Conservation (phyloP, 2,888 invertebrate species). For the Pelosia muscerda region DNA sequence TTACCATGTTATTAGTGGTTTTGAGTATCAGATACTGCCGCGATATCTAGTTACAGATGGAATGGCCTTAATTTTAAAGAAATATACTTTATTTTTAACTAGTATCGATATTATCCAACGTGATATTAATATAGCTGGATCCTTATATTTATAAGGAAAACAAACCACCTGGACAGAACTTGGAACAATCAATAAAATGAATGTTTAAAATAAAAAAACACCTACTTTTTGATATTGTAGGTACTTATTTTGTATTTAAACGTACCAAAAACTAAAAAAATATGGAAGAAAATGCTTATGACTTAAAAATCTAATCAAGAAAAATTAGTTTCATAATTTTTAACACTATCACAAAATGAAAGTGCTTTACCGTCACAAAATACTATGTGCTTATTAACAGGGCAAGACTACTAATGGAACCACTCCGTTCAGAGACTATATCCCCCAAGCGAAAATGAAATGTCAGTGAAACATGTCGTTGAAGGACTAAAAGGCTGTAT, state of each 20-base stretch:
- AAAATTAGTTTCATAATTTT: constrained; percentile 33
- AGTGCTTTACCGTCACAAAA: constrained; percentile 27
- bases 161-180: too few species aligned
- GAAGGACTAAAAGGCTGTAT: constrained; percentile 24
- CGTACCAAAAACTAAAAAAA: background rate
- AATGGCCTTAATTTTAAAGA: too few species aligned
- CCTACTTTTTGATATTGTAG: too few species aligned
- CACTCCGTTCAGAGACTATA: constrained; percentile 51
- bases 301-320: background rate
- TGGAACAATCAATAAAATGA: too few species aligned
- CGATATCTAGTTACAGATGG: too few species aligned
- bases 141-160: too few species aligned
- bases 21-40: too few species aligned
- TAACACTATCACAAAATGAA: constrained; percentile 28
- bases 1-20: too few species aligned
- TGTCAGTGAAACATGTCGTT: constrained; percentile 43
- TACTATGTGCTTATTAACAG: constrained; percentile 48
- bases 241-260: background rate
- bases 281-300: background rate
- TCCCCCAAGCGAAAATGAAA: constrained; percentile 50
- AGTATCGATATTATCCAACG: too few species aligned
- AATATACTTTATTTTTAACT: too few species aligned
- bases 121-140: too few species aligned
- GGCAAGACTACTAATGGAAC: constrained; percentile 45
- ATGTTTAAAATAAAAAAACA: too few species aligned